Percentiles rank a stretch among this genome's conserved stretches.
These are phyloP conservation scores for Pseudomyrmex flavicornis DNA, from an alignment of 1,140 invertebrate genomes.

Conservation along the genomic window DNA sequence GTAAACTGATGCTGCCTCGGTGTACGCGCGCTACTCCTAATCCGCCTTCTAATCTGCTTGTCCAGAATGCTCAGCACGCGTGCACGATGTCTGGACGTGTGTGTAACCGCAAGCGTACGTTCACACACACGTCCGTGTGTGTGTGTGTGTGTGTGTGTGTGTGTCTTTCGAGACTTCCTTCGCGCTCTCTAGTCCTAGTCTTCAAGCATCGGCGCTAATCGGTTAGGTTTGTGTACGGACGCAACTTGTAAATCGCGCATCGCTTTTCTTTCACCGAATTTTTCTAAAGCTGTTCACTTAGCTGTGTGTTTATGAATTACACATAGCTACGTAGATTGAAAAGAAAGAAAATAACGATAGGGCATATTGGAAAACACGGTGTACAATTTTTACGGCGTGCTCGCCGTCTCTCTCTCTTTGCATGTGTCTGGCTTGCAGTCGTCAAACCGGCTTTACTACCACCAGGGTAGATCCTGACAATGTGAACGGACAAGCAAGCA, in stretches of 20 bases:
- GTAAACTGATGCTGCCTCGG: slow-evolving; percentile 62
- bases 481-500: neutral
- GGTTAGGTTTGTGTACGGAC: neutral
- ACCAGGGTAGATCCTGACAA: neutral
- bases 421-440: neutral
- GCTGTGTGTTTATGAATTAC: neutral
- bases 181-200: neutral
- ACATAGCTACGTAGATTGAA: no score
- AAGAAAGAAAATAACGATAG: neutral
- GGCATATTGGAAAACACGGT: neutral
- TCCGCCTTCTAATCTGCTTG: slow-evolving; percentile 73
- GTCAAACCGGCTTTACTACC: neutral
- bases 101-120: neutral
- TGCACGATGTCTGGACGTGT: no score
- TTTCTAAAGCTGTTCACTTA: neutral
- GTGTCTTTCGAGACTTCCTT: neutral
- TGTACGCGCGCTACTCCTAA: slow-evolving; percentile 70
- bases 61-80: neutral
- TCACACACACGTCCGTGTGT: neutral
- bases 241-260: neutral
- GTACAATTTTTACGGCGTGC: neutral
- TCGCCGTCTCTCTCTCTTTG: neutral
- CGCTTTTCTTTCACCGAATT: neutral
- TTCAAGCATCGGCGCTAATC: neutral
- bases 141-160: neutral